Evolutionary conservation across 2,113 vertebrate species (phyloP).

Genomic region (Gorsachius goisagi): DNA sequence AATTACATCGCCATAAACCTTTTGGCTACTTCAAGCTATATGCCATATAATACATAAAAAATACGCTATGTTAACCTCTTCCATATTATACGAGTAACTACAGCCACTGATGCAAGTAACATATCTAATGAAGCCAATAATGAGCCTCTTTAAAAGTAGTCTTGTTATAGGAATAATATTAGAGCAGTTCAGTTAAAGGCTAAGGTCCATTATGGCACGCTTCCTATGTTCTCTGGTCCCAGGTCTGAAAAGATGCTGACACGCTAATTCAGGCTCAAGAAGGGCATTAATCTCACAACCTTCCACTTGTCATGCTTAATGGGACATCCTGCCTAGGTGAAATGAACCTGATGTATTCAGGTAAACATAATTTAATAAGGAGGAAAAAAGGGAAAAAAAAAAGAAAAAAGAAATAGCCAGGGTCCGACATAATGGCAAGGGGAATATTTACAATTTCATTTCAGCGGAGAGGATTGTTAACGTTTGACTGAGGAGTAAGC

Average conservation of each 20-base stretch:
- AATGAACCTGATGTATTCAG: conserved; percentile 82
- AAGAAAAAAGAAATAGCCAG: conserved; percentile 53
- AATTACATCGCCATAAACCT: conserved; percentile 94
- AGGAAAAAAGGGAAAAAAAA: conserved; percentile 41
- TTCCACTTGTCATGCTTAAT: conserved; percentile 81
- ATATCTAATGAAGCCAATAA: conserved; percentile 92
- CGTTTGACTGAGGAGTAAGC: not conserved
- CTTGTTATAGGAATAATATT: conserved; percentile 86
- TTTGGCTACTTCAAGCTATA: conserved; percentile 86
- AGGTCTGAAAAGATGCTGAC: conserved; percentile 81
- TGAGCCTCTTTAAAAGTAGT: conserved; percentile 89
- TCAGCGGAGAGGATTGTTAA: not conserved
- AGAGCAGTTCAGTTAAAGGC: conserved; percentile 80
- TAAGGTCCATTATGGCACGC: conserved; percentile 77
- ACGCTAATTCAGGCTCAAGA: conserved; percentile 78
- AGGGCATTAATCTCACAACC: conserved; percentile 84
- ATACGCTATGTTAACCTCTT: conserved; percentile 82
- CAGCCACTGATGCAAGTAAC: conserved; percentile 87
- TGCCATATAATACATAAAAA: conserved; percentile 84
- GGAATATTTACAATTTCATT: conserved; percentile 55
- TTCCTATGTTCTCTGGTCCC: conserved; percentile 68
- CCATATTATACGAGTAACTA: conserved; percentile 82
- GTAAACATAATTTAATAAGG: conserved; percentile 86
- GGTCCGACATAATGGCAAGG: not conserved
- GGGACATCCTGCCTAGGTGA: conserved; percentile 83